phyloP scores from a whole-genome alignment of 53 echinoderm and acorn worm species.

The Stichopus horrens region DNA sequence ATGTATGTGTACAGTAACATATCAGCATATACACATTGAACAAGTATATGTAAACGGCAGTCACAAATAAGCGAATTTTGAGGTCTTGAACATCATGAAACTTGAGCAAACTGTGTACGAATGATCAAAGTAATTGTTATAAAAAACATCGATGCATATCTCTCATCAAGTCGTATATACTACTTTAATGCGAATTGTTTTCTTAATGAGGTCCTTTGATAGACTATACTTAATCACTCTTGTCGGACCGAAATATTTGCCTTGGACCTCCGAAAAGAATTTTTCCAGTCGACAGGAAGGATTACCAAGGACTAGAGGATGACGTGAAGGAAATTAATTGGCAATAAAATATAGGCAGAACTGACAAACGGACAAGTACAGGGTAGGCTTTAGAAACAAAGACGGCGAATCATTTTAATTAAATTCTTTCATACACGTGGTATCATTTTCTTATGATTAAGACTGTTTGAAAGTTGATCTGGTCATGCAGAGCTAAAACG shows the following conservation, averaged over 20 bases:
- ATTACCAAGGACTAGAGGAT: background rate
- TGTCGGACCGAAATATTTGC: background rate
- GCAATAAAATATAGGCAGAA: background rate
- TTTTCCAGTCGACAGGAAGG: background rate
- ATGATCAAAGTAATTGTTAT: too few species aligned
- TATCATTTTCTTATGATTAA: background rate
- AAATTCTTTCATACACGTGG: background rate
- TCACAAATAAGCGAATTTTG: too few species aligned
- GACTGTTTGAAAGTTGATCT: background rate
- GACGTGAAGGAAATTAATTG: slow-evolving; percentile 9
- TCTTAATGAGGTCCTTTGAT: background rate
- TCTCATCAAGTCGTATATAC: background rate
- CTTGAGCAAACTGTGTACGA: too few species aligned
- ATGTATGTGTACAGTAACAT: too few species aligned
- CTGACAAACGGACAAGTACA: background rate
- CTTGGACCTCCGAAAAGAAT: slow-evolving; percentile 1
- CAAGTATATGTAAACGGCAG: too few species aligned
- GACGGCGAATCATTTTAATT: background rate
- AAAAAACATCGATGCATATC: too few species aligned
- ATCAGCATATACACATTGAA: too few species aligned
- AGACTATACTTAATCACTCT: background rate
- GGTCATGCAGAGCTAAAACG: background rate
- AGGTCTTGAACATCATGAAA: too few species aligned
- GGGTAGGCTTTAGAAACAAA: background rate
- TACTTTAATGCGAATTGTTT: background rate